Evolutionary conservation across 2,113 vertebrate species (phyloP).

Genomic region (Paratilapia polleni): DNA sequence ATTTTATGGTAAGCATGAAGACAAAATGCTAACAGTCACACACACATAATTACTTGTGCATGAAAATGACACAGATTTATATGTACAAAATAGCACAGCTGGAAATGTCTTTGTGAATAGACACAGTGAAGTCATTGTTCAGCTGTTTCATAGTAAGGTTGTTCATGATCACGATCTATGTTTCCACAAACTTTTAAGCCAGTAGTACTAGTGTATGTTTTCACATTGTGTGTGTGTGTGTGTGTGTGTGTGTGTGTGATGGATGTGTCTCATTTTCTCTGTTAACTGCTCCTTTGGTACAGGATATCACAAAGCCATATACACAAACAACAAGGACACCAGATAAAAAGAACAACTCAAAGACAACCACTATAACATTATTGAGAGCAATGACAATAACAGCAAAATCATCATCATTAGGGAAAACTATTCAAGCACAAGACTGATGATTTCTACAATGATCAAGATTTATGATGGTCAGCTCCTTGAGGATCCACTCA

Average conservation of each 20-base stretch:
- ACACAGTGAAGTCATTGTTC: not conserved
- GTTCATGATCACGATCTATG: not conserved
- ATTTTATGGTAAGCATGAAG: too few species aligned
- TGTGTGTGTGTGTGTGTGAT: conserved; percentile 26
- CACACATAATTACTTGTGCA: not conserved
- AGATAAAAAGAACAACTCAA: conserved; percentile 7
- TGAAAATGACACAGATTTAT: not conserved
- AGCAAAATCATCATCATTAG: conserved; percentile 11
- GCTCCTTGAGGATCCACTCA: not conserved
- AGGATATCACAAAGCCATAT: conserved; percentile 25
- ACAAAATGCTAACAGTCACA: not conserved
- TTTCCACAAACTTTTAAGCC: not conserved
- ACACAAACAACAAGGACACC: conserved; percentile 15
- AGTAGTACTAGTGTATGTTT: not conserved
- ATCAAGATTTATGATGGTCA: not conserved
- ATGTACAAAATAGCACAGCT: not conserved
- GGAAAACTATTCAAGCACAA: not conserved
- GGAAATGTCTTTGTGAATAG: not conserved
- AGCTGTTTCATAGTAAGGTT: not conserved
- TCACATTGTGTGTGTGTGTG: not conserved
- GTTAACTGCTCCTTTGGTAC: conserved; percentile 23
- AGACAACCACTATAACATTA: not conserved
- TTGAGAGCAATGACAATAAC: not conserved
- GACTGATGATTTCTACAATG: not conserved
- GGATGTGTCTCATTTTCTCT: conserved; percentile 52